Conservation (phyloP, 2,797 vertebrate species). For the Balearica regulorum region DNA sequence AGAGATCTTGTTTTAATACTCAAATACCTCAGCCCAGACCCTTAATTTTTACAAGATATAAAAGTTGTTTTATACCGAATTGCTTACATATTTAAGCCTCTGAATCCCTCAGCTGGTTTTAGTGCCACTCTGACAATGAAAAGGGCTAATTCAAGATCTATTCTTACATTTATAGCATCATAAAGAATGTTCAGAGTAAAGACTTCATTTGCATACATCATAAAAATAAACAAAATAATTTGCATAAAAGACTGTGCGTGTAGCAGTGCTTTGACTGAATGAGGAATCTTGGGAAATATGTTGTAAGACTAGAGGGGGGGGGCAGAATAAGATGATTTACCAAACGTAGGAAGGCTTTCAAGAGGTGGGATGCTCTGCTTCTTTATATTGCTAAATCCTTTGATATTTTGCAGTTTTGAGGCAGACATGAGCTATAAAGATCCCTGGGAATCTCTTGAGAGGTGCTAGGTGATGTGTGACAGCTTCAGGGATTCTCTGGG, state of each 20-base stretch:
- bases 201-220: constrained; percentile 59
- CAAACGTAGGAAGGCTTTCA: not conserved
- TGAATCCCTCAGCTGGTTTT: constrained; percentile 46
- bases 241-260: constrained; percentile 17
- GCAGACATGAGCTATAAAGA: not conserved
- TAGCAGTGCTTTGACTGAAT: not conserved
- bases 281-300: not conserved
- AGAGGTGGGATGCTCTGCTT: not conserved
- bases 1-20: not conserved
- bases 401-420: not conserved
- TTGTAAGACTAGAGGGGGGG: not conserved
- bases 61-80: constrained; percentile 37
- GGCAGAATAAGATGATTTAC: not conserved
- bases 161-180: constrained; percentile 52
- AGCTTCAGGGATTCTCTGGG: not conserved
- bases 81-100: constrained; percentile 34
- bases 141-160: constrained; percentile 50
- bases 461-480: not conserved
- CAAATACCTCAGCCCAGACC: not conserved
- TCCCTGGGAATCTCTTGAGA: not conserved
- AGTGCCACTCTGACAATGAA: constrained; percentile 14
- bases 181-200: constrained; percentile 52
- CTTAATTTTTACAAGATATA: constrained; percentile 44
- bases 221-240: constrained; percentile 67
- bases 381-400: not conserved